Evolutionary conservation across 2,797 vertebrate species (phyloP).

Genomic region (Lutjanus campechanus): DNA sequence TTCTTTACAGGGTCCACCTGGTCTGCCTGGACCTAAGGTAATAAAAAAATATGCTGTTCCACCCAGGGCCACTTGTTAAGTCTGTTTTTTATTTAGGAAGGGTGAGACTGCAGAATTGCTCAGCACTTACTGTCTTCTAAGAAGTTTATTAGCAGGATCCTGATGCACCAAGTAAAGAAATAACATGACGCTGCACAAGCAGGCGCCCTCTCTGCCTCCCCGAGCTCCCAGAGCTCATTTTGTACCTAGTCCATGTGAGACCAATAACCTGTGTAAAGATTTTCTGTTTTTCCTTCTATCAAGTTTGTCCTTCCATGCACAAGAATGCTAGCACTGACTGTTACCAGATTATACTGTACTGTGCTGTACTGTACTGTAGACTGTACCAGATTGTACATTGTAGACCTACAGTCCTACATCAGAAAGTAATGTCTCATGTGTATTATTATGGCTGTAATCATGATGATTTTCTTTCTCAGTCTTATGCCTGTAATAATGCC

Average conservation of each 20-base stretch:
- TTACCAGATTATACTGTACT: not conserved
- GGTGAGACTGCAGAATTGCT: constrained; percentile 37
- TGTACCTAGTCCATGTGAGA: constrained; percentile 43
- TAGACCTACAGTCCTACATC: not conserved
- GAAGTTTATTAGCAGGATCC: constrained; percentile 35
- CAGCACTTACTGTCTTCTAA: constrained; percentile 39
- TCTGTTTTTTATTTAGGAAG: constrained; percentile 19
- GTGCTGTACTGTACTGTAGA: too few relatives aligned
- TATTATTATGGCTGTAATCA: not conserved
- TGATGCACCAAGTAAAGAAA: constrained; percentile 29
- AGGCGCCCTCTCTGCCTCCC: constrained; percentile 17
- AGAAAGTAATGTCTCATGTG: not conserved
- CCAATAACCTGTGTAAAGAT: constrained; percentile 37
- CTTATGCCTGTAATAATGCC: too few relatives aligned
- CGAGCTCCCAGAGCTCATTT: constrained; percentile 61
- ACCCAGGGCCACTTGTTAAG: constrained; percentile 3
- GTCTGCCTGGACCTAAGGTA: constrained; percentile 72
- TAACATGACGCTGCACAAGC: constrained; percentile 41
- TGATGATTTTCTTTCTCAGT: not conserved
- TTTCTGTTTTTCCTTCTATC: constrained; percentile 16
- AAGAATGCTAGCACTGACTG: not conserved
- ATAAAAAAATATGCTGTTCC: constrained; percentile 37
- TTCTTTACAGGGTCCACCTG: constrained; percentile 66
- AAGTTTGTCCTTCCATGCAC: not conserved
- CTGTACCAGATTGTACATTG: too few relatives aligned